Evolutionary conservation across 2,113 vertebrate species (phyloP), one percentile per base, ranked within the genome.

Genomic region (Chamaea fasciata): DNA sequence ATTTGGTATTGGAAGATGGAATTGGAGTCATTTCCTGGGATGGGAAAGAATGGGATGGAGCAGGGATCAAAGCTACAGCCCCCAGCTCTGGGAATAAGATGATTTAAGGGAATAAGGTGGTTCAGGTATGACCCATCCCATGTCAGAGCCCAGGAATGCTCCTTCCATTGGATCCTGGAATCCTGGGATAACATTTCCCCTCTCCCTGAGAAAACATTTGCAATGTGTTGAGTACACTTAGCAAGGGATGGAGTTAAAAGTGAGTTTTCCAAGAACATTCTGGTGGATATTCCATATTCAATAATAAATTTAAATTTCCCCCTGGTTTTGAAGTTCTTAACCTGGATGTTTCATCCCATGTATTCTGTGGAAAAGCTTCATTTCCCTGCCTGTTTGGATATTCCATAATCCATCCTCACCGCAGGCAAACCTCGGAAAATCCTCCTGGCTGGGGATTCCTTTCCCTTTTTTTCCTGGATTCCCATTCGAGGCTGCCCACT

Each of bases 291-390:
- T 87, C 87, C 69, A 18, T 85, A 46, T 83, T 81, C 77, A 56
- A 56, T 44, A 41, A 18, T 28, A 44, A 82, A 71, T n/a, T 41
- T 4, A 10, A 56, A 13, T 78, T 75, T 33, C 21, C 53, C 39
- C 71, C 33, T 86, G 59, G 26, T 89, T 96, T 89, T 55, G 70
- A 92, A 65, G 14, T 39, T 81, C 31, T 52, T 78, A 60, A 56
- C 50, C 6, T 4, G 9, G 15, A 24, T 93, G 24, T 95, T 96
- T 92, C 78, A 84, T 86, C 77, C 85, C 93, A 24, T 59, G 87
- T 95, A 81, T 76, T 28, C 63, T 35, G 18, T 89, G 71, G 90
- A 62, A 96, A 95, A 93, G 31, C 39, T 87, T 89, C 24, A 23
- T 73, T 89, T 82, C 75, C 18, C 28, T 78, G 26, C 41, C 31